Evolutionary conservation across 2,113 vertebrate genomes (phyloP).

Genomic region (Balaenoptera acutorostrata): DNA sequence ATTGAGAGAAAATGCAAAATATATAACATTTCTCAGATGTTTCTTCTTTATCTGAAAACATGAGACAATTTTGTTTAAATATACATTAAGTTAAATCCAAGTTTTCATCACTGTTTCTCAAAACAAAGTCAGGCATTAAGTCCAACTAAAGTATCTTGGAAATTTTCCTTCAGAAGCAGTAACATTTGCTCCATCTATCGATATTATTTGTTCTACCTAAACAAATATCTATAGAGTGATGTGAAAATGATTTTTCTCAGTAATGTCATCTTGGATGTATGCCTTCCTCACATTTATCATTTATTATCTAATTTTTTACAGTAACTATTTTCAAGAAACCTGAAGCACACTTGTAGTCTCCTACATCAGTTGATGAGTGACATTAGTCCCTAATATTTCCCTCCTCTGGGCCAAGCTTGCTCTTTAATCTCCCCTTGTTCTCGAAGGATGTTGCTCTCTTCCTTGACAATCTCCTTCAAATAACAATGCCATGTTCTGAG

Average conservation of each 20-base stretch:
- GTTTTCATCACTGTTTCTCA: background rate
- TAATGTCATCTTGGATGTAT: background rate
- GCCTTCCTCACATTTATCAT: background rate
- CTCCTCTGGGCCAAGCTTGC: background rate
- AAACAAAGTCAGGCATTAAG: background rate
- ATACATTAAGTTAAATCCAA: background rate
- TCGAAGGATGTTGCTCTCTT: background rate
- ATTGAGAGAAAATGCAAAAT: background rate
- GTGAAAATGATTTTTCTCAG: background rate
- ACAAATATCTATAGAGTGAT: background rate
- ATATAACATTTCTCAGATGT: background rate
- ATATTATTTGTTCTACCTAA: background rate
- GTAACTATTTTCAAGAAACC: background rate
- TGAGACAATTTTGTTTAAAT: background rate
- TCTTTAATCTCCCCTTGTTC: constrained; percentile 18
- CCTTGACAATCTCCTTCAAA: background rate
- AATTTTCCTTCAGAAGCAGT: background rate
- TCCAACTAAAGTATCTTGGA: background rate
- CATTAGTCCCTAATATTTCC: background rate
- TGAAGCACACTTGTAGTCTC: background rate
- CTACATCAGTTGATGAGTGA: background rate
- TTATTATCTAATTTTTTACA: background rate
- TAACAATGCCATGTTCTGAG: background rate
- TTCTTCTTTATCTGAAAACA: background rate
- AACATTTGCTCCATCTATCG: background rate